These are phyloP conservation scores for Hypsopygia costalis DNA, from an alignment of 2,888 invertebrate species.

Conservation along the genomic window DNA sequence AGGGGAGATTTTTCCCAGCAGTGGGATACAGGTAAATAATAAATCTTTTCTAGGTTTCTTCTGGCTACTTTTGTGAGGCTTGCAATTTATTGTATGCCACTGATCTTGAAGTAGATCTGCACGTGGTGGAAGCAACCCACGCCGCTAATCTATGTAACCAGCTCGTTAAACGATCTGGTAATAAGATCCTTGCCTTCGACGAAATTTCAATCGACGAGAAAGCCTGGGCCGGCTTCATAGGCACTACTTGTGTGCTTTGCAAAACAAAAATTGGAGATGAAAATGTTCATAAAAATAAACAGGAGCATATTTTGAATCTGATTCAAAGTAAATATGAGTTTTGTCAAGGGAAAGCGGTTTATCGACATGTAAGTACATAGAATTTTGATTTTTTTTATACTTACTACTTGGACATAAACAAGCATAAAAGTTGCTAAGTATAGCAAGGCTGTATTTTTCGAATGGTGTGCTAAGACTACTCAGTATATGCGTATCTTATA, in stretches of 20 bases:
- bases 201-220: slow-evolving; percentile 29
- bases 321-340: slow-evolving; percentile 36
- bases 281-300: slow-evolving; percentile 29
- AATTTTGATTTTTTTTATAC: no score
- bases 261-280: slow-evolving; percentile 36
- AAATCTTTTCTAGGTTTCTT: slow-evolving; percentile 34
- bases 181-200: slow-evolving; percentile 23
- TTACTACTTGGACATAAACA: no score
- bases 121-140: slow-evolving; percentile 28
- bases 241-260: slow-evolving; percentile 42
- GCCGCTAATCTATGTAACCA: slow-evolving; percentile 18
- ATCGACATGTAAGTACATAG: slow-evolving; percentile 47
- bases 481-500: no score
- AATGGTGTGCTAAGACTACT: no score
- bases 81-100: slow-evolving; percentile 36
- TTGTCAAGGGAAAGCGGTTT: slow-evolving; percentile 28
- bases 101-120: slow-evolving; percentile 28
- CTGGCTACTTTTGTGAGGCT: slow-evolving; percentile 40
- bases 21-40: no score
- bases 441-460: no score
- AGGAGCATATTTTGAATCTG: slow-evolving; percentile 38
- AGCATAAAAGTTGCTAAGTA: no score
- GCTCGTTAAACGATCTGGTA: slow-evolving; percentile 21
- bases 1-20: no score
- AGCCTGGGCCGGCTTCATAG: slow-evolving; percentile 45